Evolutionary conservation across 2,888 invertebrate genomes (phyloP).

Genomic region (Muscina levida): DNA sequence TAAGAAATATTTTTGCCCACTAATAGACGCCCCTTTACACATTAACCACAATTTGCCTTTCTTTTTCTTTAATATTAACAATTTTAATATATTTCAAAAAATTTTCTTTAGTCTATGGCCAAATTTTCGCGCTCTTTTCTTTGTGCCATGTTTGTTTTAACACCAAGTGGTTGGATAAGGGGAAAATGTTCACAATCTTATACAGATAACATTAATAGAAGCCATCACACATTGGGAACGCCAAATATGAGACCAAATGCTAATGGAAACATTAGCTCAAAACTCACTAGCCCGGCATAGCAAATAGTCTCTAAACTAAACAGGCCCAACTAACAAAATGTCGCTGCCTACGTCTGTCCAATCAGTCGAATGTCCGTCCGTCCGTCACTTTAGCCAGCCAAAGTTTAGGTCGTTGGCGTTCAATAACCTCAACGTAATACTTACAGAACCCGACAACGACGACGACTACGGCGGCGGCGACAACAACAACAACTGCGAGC

Average conservation of each 20-base stretch:
- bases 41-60: background rate
- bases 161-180: no score
- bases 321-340: slow-evolving; percentile 23
- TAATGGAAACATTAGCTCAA: background rate
- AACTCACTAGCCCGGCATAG: slow-evolving; percentile 1
- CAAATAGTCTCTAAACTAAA: background rate
- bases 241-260: slow-evolving; percentile 11
- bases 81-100: no score
- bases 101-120: background rate
- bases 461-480: slow-evolving; percentile 62
- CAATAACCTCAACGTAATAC: slow-evolving; percentile 72
- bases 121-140: slow-evolving; percentile 12
- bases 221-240: background rate
- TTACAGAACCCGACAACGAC: slow-evolving; percentile 68
- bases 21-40: background rate
- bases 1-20: background rate
- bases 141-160: no score
- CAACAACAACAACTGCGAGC: slow-evolving; percentile 63
- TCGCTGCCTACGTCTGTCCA: background rate
- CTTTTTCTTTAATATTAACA: background rate
- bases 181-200: no score
- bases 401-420: slow-evolving; percentile 77
- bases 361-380: background rate
- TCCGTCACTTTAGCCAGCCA: slow-evolving; percentile 66
- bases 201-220: no score